Base-by-base conservation (phyloP, 2,888 invertebrate genomes). In the Pteria penguin region DNA sequence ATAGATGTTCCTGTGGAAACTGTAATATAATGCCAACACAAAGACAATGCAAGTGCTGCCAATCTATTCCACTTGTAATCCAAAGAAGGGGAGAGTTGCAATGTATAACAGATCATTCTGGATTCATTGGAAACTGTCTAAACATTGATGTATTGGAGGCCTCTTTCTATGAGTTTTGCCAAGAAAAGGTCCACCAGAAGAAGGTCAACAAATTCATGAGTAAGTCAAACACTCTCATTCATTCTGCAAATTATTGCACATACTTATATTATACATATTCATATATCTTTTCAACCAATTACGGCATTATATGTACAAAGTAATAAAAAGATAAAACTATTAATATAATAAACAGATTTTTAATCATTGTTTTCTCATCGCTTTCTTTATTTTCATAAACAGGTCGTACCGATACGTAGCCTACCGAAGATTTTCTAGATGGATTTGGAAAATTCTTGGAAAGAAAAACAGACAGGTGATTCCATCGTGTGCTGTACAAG, bases 131-230 rank as follows among this genome's bases (percentile, higher is more conserved):
- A 5, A 74, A 69, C 57, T 69, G 74, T 33, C 45, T 74, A 14
- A 74, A 74, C 18, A 52, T 57, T 4, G 29, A 63, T 11, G 74
- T 69, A 2, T 22, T 69, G 4, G 31, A 62, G 18, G 74, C 63
- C 1, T 32, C 36, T 45, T 5, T 74, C 29, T 74, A 74, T 36
- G 63, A 33, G 33, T 74, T 54, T 24, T 4, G 68, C 45, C 58
- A 69, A 29, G 4, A 26, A 55, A 29, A 18, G 63, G 74, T 24
- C 63, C 74, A 14, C 24, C 69, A 14, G 68, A n/a, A n/a, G n/a
- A n/a, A n/a, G n/a, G 69, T 63, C 62, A 68, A 54, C 66, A 52
- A 27, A 67, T 70, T 22, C 14, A 75, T 61, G 60, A 75, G 75
- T 60, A 65, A 75, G 65, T 57, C n/a, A n/a, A n/a, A n/a, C n/a